Conservation (phyloP, 2,888 invertebrate species). For the Amphipoea lucens region DNA sequence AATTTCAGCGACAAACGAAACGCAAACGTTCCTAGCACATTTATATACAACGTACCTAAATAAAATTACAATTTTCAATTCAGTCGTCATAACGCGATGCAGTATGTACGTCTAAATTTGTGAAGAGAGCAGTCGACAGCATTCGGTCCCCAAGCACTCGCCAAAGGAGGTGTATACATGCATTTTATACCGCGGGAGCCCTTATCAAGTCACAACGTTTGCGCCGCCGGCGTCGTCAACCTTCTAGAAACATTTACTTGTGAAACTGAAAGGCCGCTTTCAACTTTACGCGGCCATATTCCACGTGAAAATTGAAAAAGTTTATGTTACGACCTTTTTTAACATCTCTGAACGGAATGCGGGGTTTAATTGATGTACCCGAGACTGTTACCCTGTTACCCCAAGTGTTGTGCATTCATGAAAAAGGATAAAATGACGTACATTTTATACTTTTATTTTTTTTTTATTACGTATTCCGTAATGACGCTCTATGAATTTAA, state of each 20-base stretch:
- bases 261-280: constrained; percentile 71
- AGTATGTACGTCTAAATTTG: constrained; percentile 72
- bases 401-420: constrained; percentile 47
- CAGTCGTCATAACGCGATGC: constrained; percentile 63
- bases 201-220: constrained; percentile 86
- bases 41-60: constrained; percentile 61
- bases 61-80: constrained; percentile 71
- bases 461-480: constrained; percentile 41
- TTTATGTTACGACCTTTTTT: constrained; percentile 87
- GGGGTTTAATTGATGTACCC: constrained; percentile 78
- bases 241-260: constrained; percentile 85
- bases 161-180: constrained; percentile 87
- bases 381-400: constrained; percentile 27
- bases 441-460: not conserved
- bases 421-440: constrained; percentile 46
- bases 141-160: constrained; percentile 78
- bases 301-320: constrained; percentile 90
- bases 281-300: constrained; percentile 86
- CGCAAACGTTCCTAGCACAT: constrained; percentile 52
- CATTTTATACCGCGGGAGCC: constrained; percentile 82
- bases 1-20: constrained; percentile 59
- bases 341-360: constrained; percentile 81
- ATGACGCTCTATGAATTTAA: constrained; percentile 59
- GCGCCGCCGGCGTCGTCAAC: constrained; percentile 85
- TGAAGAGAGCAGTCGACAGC: constrained; percentile 78